Evolutionary conservation across 2,113 vertebrate species (phyloP).

Genomic region (Centrocercus urophasianus): DNA sequence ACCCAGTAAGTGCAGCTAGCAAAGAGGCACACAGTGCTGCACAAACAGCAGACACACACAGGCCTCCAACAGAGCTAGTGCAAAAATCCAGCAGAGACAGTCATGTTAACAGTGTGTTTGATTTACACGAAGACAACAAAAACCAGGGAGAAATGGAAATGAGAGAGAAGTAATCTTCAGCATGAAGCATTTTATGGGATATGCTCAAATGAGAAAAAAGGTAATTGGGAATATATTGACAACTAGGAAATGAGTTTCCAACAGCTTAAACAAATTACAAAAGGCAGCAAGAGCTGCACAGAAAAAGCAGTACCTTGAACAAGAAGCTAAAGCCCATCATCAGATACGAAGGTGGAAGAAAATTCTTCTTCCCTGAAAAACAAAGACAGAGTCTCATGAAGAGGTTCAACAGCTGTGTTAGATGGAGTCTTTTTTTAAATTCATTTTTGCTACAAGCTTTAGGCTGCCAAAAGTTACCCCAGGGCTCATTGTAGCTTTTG

Average conservation of each 20-base stretch:
- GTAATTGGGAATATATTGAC: neutral
- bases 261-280: neutral
- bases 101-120: accelerated
- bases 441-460: neutral
- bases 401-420: neutral
- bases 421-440: neutral
- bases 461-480: neutral
- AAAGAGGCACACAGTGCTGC: neutral
- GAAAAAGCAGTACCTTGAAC: constrained; percentile 88
- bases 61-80: neutral
- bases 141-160: neutral
- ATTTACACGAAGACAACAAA: neutral
- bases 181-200: neutral
- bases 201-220: neutral
- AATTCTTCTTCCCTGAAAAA: constrained; percentile 96
- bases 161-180: neutral
- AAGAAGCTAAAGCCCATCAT: constrained; percentile 99
- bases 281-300: neutral
- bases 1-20: no score
- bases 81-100: neutral
- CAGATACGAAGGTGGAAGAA: constrained; percentile 94
- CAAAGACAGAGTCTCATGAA: neutral
- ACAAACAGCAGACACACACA: accelerated
- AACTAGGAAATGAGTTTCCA: neutral
- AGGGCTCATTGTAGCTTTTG: neutral